Conservation (phyloP, 2,113 vertebrate genomes). For the Tragelaphus scriptus region DNA sequence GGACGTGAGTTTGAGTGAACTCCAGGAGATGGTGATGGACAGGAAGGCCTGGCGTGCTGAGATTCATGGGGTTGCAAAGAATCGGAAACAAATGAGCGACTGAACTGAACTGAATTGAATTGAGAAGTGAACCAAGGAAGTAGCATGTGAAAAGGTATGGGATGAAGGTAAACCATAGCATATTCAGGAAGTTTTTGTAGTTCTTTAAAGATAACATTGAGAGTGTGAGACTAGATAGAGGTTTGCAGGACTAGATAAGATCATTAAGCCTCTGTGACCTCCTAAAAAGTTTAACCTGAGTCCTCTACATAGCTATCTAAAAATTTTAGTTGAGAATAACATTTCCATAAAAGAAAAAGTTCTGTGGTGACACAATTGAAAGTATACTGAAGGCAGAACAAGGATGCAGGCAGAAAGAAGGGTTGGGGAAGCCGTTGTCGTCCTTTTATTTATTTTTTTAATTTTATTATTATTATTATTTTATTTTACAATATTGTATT, state of each 20-base stretch:
- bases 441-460: neutral
- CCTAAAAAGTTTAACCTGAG: neutral
- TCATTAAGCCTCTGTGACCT: neutral
- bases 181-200: neutral
- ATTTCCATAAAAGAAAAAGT: neutral
- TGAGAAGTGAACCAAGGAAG: neutral
- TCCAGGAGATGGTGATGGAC: no score
- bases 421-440: neutral
- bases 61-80: no score
- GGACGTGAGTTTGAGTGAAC: no score
- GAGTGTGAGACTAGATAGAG: neutral
- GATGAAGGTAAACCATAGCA: neutral
- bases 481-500: no score
- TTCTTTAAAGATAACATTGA: neutral
- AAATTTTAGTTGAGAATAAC: neutral
- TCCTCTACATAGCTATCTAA: neutral
- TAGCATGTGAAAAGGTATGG: neutral
- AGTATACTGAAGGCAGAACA: neutral
- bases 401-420: neutral
- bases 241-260: neutral
- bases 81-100: no score
- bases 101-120: no score
- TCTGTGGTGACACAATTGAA: constrained; percentile 11
- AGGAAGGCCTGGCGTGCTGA: no score
- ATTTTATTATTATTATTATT: no score